A percentile compares a stretch with the other conserved stretches of the same genome.
Evolutionary conservation across 2,888 invertebrate genomes (phyloP).

Genomic region (Alloscopus bannaensis): DNA sequence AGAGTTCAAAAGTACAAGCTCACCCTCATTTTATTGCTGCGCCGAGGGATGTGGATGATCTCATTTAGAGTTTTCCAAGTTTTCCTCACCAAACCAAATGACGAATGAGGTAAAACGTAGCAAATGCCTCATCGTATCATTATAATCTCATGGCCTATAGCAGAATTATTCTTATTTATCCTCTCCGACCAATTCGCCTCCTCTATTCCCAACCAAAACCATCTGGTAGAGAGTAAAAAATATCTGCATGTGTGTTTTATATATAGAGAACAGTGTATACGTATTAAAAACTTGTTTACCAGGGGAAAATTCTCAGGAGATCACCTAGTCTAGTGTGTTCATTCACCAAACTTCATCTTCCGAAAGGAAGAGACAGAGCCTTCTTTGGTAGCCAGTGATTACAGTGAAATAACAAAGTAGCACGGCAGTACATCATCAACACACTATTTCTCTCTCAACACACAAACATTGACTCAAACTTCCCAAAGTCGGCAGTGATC

Average conservation of each 20-base stretch:
- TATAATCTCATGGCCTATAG: slow-evolving; percentile 22
- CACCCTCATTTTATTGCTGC: slow-evolving; percentile 40
- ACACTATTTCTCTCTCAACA: slow-evolving; percentile 1
- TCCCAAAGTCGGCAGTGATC: too few species aligned
- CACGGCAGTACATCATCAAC: not conserved
- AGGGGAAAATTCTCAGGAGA: slow-evolving; percentile 50
- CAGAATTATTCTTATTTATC: slow-evolving; percentile 43
- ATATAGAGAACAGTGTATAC: not conserved
- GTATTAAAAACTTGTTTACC: slow-evolving; percentile 46
- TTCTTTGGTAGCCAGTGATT: too few species aligned
- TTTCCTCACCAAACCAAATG: slow-evolving; percentile 12
- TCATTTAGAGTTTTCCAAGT: slow-evolving; percentile 50
- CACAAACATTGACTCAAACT: not conserved
- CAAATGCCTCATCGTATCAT: slow-evolving; percentile 1
- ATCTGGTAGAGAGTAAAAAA: slow-evolving; percentile 28
- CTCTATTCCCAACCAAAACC: slow-evolving; percentile 14
- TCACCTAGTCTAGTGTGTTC: slow-evolving; percentile 39
- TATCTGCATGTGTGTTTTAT: not conserved
- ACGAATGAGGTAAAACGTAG: slow-evolving; percentile 10
- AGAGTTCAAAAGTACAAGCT: too few species aligned
- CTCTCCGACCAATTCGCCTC: slow-evolving; percentile 15
- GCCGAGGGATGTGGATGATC: slow-evolving; percentile 54
- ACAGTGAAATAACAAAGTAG: not conserved
- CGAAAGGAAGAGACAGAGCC: too few species aligned
- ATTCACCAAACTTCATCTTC: slow-evolving; percentile 19